Base-by-base conservation (phyloP, 2,888 invertebrate genomes). In the Notodonta ziczac region DNA sequence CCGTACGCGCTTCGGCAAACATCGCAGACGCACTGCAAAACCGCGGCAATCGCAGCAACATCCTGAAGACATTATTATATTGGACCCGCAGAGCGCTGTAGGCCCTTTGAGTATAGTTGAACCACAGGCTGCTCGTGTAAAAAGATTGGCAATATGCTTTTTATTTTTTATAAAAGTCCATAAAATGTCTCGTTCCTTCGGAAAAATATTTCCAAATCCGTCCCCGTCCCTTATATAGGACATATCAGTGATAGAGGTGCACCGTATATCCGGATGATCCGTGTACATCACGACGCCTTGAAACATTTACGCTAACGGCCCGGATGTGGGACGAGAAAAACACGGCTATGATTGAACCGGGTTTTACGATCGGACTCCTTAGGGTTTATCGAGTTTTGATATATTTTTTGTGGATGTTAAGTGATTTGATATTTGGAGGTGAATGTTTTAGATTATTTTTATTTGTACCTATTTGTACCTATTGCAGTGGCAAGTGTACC, bases 291-390 rank as follows among this genome's bases (percentile, higher is more conserved):
- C 63, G 32, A 59, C 50, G 67, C 62, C 75, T 74, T 85, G 79
- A 83, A 87, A 85, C 75, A 87, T 89, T 87, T 77, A 87, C 71
- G 64, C 68, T 84, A 88, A 86, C 81, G 80, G 78, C 79, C 75
- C 70, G 64, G 63, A 46, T 35, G 24, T 13, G 57, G 67, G 61
- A 63, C 66, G 65, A 65, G 73, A 80, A 81, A 85, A 83, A 79
- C 83, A 84, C 77, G 78, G 80, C 84, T 85, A 87, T 88, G 86
- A 86, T 85, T 79, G 81, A 65, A 63, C 66, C 70, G 61, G 69
- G 66, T 77, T 78, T 77, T 73, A 71, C 67, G 51, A 57, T 52
- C 50, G 48, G 56, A 57, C 48, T 40, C 44, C 10, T 39, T 39
- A 14, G 2, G 54, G 54, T 54, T 53, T 54, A 54, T 39, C 8